These are phyloP conservation scores for Hypomesus transpacificus DNA, from an alignment of 2,113 vertebrate species.

Conservation along the genomic window DNA sequence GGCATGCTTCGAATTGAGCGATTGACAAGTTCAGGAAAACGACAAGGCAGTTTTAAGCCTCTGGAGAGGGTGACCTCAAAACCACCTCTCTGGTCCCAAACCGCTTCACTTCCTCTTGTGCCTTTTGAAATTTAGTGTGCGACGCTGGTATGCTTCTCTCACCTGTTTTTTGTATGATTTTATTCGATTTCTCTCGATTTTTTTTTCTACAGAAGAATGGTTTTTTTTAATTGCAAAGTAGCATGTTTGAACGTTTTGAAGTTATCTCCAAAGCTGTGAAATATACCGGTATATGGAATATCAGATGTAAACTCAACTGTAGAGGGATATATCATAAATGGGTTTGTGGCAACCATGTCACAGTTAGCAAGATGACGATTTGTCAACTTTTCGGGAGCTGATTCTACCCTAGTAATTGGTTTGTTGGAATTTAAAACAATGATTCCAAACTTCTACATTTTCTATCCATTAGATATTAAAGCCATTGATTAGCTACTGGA, in stretches of 20 bases:
- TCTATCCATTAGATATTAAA: constrained; percentile 25
- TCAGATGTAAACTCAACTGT: constrained; percentile 12
- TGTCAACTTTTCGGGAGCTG: background rate
- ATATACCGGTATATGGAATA: constrained; percentile 18
- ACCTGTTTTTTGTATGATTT: constrained; percentile 12
- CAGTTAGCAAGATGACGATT: constrained; percentile 1
- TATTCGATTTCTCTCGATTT: background rate
- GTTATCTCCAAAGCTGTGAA: constrained; percentile 44
- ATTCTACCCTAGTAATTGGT: background rate
- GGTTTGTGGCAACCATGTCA: background rate
- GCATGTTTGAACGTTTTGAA: constrained; percentile 16
- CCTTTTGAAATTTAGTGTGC: constrained; percentile 12
- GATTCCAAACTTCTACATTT: constrained; percentile 22
- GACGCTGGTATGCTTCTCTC: constrained; percentile 1
- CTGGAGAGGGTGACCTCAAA: background rate
- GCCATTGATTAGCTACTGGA: constrained; percentile 25
- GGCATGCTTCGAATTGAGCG: background rate
- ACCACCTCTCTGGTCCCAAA: constrained; percentile 4
- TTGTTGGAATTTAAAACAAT: constrained; percentile 16
- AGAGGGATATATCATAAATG: constrained; percentile 15
- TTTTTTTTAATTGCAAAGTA: constrained; percentile 13
- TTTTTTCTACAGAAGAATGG: constrained; percentile 17
- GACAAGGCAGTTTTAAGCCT: constrained; percentile 3
- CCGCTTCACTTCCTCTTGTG: background rate
- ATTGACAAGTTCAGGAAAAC: constrained; percentile 1